phyloP scores from a whole-genome alignment of 2,113 vertebrate genomes.

The Hippocampus barbouri region DNA sequence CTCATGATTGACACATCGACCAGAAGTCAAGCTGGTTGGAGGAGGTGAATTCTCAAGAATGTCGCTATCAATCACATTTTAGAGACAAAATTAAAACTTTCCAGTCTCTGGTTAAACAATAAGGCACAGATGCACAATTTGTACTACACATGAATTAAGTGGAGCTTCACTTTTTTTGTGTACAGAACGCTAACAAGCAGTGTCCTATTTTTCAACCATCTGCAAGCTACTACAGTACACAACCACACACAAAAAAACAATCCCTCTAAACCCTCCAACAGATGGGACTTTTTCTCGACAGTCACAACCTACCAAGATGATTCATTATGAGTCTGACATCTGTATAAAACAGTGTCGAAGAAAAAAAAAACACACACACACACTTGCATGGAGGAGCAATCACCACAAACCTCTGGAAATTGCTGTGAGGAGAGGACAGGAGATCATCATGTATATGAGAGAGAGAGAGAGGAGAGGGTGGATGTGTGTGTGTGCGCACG shows the following conservation, averaged over 20 bases:
- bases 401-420: slow-evolving; percentile 26
- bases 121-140: neutral
- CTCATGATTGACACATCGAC: neutral
- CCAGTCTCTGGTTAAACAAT: too few species aligned
- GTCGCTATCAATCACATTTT: too few species aligned
- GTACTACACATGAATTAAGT: neutral
- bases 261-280: slow-evolving; percentile 16
- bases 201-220: neutral
- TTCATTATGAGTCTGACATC: slow-evolving; percentile 44
- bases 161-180: neutral
- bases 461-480: neutral
- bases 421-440: neutral
- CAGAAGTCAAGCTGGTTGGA: neutral
- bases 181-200: neutral
- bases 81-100: too few species aligned
- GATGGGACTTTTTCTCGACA: slow-evolving; percentile 39
- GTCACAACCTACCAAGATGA: slow-evolving; percentile 44
- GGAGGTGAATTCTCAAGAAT: neutral
- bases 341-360: slow-evolving; percentile 13
- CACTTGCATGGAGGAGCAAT: slow-evolving; percentile 22
- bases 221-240: neutral
- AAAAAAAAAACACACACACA: slow-evolving; percentile 10
- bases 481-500: neutral
- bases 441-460: slow-evolving; percentile 1
- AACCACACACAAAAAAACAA: neutral